Evolutionary conservation across 2,113 vertebrate genomes (phyloP).

Genomic region (Anas platyrhynchos): DNA sequence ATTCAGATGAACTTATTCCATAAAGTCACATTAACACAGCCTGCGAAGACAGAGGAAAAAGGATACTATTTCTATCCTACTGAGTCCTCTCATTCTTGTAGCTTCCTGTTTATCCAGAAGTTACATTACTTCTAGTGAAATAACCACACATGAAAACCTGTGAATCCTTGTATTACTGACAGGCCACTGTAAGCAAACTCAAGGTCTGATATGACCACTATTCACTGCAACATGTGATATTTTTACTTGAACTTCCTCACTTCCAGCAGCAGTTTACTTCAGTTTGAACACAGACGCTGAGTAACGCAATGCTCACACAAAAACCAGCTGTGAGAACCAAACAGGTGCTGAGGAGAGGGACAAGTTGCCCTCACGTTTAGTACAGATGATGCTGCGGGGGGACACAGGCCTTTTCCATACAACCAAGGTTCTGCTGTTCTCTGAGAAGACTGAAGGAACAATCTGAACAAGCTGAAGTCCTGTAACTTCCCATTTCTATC

Average conservation of each 20-base stretch:
- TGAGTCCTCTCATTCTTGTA: slow-evolving; percentile 41
- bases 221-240: not conserved
- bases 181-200: slow-evolving; percentile 1
- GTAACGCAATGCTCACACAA: not conserved
- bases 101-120: slow-evolving; percentile 65
- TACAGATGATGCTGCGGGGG: not conserved
- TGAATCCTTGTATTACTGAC: not conserved
- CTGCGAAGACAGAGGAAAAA: slow-evolving; percentile 46
- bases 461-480: not conserved
- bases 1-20: slow-evolving; percentile 58
- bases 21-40: not conserved
- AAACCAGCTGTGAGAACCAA: not conserved
- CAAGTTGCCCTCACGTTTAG: not conserved
- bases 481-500: not conserved
- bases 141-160: slow-evolving; percentile 8
- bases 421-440: not conserved
- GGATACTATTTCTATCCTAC: slow-evolving; percentile 36
- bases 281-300: not conserved
- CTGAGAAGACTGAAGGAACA: not conserved
- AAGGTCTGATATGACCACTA: not conserved
- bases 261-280: not conserved
- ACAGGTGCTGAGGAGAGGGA: not conserved
- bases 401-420: not conserved
- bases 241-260: not conserved
- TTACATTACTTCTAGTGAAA: not conserved